These are phyloP conservation scores for Melanerpes formicivorus DNA, from an alignment of 2,113 vertebrate species.

Conservation along the genomic window DNA sequence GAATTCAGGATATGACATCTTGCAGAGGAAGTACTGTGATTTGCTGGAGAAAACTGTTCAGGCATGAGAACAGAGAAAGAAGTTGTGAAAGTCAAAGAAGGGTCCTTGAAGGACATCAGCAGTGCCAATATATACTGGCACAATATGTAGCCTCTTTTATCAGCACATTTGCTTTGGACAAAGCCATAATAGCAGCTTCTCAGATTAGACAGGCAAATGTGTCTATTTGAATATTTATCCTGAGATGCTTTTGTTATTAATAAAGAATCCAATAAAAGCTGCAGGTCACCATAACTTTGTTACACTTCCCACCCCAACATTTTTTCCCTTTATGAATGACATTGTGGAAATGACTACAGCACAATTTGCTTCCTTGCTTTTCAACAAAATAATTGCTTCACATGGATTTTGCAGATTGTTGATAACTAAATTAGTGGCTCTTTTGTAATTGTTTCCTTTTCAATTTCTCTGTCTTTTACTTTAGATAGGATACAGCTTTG, in stretches of 20 bases:
- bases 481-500: not conserved
- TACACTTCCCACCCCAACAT: not conserved
- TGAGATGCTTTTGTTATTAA: slow-evolving; percentile 6
- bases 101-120: not conserved
- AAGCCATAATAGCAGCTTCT: not conserved
- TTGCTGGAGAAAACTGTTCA: not conserved
- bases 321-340: slow-evolving; percentile 9
- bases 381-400: slow-evolving; percentile 6
- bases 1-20: not conserved
- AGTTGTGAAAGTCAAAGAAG: not conserved
- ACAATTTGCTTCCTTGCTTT: slow-evolving; percentile 14
- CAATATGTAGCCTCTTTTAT: not conserved
- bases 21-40: not conserved
- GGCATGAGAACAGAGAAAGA: not conserved
- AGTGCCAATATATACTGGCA: fast-evolving
- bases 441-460: slow-evolving; percentile 14
- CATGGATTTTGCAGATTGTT: slow-evolving; percentile 22
- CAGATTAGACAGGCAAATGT: not conserved
- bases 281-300: not conserved
- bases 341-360: not conserved
- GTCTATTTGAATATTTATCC: not conserved
- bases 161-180: not conserved
- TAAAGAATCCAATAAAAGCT: slow-evolving; percentile 3
- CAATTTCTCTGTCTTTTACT: not conserved
- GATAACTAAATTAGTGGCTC: slow-evolving; percentile 23